Evolutionary conservation across 2,113 vertebrate genomes (phyloP), one percentile per base, ranked within the genome.

Genomic region (Malaclemys terrapin): DNA sequence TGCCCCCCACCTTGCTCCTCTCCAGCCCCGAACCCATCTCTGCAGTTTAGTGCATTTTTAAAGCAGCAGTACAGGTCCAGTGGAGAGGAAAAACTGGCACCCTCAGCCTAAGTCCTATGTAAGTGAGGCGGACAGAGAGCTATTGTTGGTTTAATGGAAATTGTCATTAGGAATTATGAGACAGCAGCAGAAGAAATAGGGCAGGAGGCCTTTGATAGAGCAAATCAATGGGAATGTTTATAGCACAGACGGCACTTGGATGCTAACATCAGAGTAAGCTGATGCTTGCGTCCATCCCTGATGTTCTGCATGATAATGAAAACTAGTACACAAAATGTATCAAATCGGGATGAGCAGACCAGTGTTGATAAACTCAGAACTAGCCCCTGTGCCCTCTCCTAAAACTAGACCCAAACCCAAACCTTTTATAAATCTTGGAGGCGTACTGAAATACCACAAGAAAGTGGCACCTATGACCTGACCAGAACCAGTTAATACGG

Each of bases 191-290:
- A 90, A 86, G 75, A 38, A 45, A 80, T 38, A 45, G 72, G 93
- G 82, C 0, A 0, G 82, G 57, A 96, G 65, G 87, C 17, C 88
- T 82, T 19, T 45, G 88, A 47, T 8, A 80, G 49, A 94, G 52
- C 62, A 87, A 20, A 94, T 94, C 89, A 53, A 88, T 82, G 85
- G 91, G 80, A 90, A 84, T 86, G 90, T 88, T 93, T 82, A 87
- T 49, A 72, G 93, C 91, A 91, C 94, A 87, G 94, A 93, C 69
- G 90, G 82, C 82, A 88, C 20, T 6, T 57, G 78, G 93, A 85
- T 29, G 91, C n/a, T 82, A 87, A 85, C 69, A 49, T 81, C 45
- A 16, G 78, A 86, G 5, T 5, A 83, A 59, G 94, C 80, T 8
- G 0, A 49, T 88, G 91, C 49, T 52, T 85, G 84, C 0, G 1